Evolutionary conservation across 2,888 invertebrate species (phyloP).

Genomic region (Apodemia zela): DNA sequence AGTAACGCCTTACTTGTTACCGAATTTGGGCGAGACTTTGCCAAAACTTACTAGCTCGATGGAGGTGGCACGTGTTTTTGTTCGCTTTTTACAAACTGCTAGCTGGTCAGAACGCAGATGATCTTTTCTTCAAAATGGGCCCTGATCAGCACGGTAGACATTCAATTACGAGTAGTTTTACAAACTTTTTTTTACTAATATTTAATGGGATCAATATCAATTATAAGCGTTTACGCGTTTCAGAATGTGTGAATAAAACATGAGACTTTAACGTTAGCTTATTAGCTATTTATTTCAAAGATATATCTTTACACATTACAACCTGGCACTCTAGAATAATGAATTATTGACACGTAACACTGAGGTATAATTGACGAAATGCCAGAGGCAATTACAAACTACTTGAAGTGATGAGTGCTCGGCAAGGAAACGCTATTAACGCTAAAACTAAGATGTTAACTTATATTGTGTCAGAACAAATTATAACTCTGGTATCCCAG

Average conservation of each 20-base stretch:
- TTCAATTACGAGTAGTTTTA: no score
- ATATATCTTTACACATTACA: neutral
- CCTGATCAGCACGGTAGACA: no score
- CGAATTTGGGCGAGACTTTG: no score
- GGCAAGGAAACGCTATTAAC: neutral
- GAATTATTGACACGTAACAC: neutral
- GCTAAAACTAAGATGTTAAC: slow-evolving; percentile 11
- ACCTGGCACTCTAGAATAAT: neutral
- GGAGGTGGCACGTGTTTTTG: no score
- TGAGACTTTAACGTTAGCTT: neutral
- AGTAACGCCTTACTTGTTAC: no score
- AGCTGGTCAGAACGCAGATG: no score
- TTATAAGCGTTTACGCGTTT: no score
- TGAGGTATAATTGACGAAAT: neutral
- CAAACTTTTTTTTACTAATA: no score
- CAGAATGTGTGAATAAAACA: neutral
- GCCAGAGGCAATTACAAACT: neutral
- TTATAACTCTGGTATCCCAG: slow-evolving; percentile 3
- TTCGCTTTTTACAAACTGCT: no score
- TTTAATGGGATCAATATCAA: no score
- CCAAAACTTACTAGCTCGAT: no score
- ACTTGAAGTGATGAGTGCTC: slow-evolving; percentile 1
- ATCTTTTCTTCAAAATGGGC: no score
- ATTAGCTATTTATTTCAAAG: neutral
- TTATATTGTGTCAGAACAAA: slow-evolving; percentile 12